Conservation (phyloP, 2,113 vertebrate genomes). For the Pterocles burchelli region DNA sequence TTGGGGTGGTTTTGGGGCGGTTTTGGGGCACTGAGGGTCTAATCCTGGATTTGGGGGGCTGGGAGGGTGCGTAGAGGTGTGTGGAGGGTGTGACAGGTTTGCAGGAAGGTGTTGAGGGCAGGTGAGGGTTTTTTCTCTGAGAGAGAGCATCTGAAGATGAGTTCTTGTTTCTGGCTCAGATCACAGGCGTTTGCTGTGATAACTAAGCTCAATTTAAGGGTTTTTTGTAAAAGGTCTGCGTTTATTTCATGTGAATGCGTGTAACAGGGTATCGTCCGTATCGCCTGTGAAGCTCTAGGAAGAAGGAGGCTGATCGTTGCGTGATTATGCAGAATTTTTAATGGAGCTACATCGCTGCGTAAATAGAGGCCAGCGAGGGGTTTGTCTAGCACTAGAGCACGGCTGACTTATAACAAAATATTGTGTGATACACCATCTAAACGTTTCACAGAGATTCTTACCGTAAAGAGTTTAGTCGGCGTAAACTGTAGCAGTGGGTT, state of each 20-base stretch:
- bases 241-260: rapidly evolving
- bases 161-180: rapidly evolving
- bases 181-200: background rate
- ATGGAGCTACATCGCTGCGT: background rate
- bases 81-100: rapidly evolving
- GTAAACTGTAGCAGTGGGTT: background rate
- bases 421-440: rapidly evolving
- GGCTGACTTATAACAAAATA: background rate
- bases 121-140: background rate
- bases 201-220: background rate
- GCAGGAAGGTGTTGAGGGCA: rapidly evolving
- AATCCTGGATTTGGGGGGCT: rapidly evolving
- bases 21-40: background rate
- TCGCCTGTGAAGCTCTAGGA: background rate
- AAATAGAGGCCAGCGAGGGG: background rate
- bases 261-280: background rate
- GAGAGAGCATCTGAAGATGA: rapidly evolving
- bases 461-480: rapidly evolving
- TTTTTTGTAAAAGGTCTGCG: background rate
- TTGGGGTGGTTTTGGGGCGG: background rate
- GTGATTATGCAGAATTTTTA: constrained; percentile 1
- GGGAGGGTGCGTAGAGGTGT: background rate
- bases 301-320: background rate
- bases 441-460: rapidly evolving
- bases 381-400: background rate